Evolutionary conservation across 2,888 invertebrate genomes (phyloP), one percentile per base, ranked within the genome.

Genomic region (Choristoneura rosaceana): DNA sequence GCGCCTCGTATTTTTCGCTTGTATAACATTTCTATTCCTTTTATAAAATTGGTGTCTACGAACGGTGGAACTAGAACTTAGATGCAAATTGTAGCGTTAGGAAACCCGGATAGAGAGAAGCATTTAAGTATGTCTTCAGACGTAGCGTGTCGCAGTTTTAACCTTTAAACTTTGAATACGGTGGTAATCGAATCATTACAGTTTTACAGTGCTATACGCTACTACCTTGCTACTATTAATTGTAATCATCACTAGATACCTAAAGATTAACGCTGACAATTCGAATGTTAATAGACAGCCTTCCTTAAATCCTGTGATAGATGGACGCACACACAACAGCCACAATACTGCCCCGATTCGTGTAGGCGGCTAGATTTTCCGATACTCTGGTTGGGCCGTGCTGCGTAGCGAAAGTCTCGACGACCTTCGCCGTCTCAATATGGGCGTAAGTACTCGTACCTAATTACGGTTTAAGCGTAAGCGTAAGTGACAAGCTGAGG

Each of bases 381-480:
- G 84, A 84, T 80, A 79, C 79, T 82, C 88, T 81, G 87, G 87
- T 89, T 87, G 89, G 89, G 88, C 87, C 84, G 85, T 88, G 83
- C 84, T 80, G 84, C 83, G 82, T 81, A 90, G 93, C 93, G 93
- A 94, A 94, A 93, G 93, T 93, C 90, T 92, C 76, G 87, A 83
- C 89, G 93, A 91, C 93, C 93, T 93, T 94, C 93, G 85, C 80
- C 80, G 84, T 81, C 92, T 90, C 86, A 90, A 91, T 93, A 92
- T 90, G 89, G 88, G 85, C 82, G 84, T 87, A 85, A 85, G 84
- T 87, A 88, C 84, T 84, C 83, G 87, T 83, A 87, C 87, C 89
- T 88, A 89, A 88, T 88, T 87, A 84, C 80, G 81, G 63, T 67
- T 70, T 63, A 61, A 71, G 71, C 61, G 61, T 66, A 71, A 71